Conservation (phyloP, 2,113 vertebrate species). For the Trematomus loennbergii region DNA sequence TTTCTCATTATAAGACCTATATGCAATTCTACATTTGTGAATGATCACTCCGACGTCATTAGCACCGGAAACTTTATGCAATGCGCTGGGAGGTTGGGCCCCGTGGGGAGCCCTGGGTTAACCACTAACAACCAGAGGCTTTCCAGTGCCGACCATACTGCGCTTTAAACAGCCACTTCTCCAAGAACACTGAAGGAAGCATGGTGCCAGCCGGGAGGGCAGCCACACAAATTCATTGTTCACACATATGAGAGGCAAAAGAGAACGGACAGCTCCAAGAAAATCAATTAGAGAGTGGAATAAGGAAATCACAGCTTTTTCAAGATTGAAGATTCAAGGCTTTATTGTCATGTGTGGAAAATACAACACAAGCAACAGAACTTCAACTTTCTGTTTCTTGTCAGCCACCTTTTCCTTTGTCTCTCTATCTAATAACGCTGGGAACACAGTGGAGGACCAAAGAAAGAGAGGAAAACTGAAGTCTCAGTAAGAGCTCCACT, state of each 20-base stretch:
- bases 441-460: constrained; percentile 23
- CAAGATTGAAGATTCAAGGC: too few relatives aligned
- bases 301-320: constrained; percentile 44
- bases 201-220: constrained; percentile 70
- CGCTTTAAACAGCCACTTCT: constrained; percentile 63
- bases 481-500: constrained; percentile 50
- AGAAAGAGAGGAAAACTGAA: constrained; percentile 46
- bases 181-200: constrained; percentile 65
- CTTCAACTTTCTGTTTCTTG: constrained; percentile 47
- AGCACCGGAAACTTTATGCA: constrained; percentile 70
- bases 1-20: constrained; percentile 54
- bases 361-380: constrained; percentile 15
- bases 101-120: constrained; percentile 71
- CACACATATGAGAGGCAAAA: constrained; percentile 66
- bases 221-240: constrained; percentile 72
- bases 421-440: constrained; percentile 50
- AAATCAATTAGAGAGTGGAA: constrained; percentile 60
- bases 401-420: constrained; percentile 52
- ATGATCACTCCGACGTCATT: constrained; percentile 63
- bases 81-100: constrained; percentile 59
- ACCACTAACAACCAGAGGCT: constrained; percentile 76
- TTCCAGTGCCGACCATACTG: constrained; percentile 68
- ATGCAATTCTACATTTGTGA: constrained; percentile 48
- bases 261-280: constrained; percentile 62
- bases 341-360: constrained; percentile 19